Evolutionary conservation across 2,888 invertebrate species (phyloP).

Genomic region (Ptychoptera contaminata): DNA sequence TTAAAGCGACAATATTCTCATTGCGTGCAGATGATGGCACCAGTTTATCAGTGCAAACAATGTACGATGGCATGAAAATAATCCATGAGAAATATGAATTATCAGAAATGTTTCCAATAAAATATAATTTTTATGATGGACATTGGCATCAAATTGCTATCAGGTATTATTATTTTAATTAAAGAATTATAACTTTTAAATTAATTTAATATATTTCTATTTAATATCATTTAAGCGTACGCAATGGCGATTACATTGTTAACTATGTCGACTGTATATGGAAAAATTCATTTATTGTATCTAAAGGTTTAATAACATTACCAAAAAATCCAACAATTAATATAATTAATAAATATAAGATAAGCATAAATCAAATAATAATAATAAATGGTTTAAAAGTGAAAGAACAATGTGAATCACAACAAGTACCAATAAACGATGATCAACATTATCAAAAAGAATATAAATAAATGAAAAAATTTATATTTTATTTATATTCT

Average conservation of each 20-base stretch:
- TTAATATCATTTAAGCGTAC: constrained; percentile 19
- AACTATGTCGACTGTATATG: constrained; percentile 29
- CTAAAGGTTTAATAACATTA: constrained; percentile 27
- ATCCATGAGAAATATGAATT: constrained; percentile 28
- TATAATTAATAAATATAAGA: constrained; percentile 2
- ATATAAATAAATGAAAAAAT: no score
- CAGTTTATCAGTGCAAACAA: constrained; percentile 28
- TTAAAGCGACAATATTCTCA: constrained; percentile 24
- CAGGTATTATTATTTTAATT: constrained; percentile 21
- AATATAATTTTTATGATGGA: constrained; percentile 30
- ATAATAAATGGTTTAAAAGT: constrained; percentile 12
- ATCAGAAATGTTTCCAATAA: constrained; percentile 31
- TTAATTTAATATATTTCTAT: constrained; percentile 5
- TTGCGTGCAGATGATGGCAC: constrained; percentile 24
- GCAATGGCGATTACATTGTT: constrained; percentile 31
- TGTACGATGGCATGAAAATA: constrained; percentile 25
- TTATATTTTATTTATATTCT: no score
- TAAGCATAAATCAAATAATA: constrained; percentile 2
- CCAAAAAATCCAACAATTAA: constrained; percentile 13
- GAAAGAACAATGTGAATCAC: constrained; percentile 26
- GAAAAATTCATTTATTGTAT: constrained; percentile 31
- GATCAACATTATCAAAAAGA: constrained; percentile 18
- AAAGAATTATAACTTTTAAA: neutral
- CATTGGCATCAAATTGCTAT: constrained; percentile 32
- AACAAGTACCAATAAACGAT: constrained; percentile 28